Evolutionary conservation across 2,113 vertebrate species (phyloP).

Genomic region (Canis aureus): DNA sequence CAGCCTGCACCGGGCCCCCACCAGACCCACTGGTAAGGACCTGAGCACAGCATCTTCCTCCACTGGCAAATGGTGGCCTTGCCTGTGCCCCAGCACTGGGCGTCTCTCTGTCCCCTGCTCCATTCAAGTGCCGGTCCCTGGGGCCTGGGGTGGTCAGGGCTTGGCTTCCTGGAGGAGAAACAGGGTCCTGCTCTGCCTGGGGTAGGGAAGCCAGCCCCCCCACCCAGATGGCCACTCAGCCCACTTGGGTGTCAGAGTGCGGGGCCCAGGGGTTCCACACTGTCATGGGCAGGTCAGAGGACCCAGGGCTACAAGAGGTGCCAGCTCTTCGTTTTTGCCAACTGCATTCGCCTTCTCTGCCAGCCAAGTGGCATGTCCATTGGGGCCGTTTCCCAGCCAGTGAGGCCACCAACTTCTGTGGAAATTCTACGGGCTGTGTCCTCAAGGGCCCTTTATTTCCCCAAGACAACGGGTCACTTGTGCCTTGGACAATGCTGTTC

Average conservation of each 20-base stretch:
- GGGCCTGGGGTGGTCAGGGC: neutral
- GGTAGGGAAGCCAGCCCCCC: neutral
- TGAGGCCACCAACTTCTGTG: slow-evolving; percentile 42
- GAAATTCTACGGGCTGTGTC: slow-evolving; percentile 35
- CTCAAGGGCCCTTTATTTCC: slow-evolving; percentile 63
- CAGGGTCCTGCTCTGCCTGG: neutral
- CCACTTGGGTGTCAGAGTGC: too few species aligned
- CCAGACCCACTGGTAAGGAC: neutral
- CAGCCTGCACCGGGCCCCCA: neutral
- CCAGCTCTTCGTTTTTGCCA: slow-evolving; percentile 55
- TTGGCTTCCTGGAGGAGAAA: neutral
- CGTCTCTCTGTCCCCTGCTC: neutral
- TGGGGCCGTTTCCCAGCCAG: neutral
- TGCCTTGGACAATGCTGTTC: slow-evolving; percentile 41
- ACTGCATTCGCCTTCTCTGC: neutral
- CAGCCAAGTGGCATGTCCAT: neutral
- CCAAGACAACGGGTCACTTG: slow-evolving; percentile 52
- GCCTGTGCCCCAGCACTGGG: too few species aligned
- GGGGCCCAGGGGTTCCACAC: neutral
- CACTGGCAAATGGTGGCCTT: neutral
- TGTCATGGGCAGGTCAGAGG: neutral
- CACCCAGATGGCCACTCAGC: neutral
- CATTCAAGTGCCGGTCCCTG: neutral
- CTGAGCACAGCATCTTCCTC: neutral
- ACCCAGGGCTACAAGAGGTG: neutral